Evolutionary conservation across 2,113 vertebrate genomes (phyloP).

Genomic region (Picathartes gymnocephalus): DNA sequence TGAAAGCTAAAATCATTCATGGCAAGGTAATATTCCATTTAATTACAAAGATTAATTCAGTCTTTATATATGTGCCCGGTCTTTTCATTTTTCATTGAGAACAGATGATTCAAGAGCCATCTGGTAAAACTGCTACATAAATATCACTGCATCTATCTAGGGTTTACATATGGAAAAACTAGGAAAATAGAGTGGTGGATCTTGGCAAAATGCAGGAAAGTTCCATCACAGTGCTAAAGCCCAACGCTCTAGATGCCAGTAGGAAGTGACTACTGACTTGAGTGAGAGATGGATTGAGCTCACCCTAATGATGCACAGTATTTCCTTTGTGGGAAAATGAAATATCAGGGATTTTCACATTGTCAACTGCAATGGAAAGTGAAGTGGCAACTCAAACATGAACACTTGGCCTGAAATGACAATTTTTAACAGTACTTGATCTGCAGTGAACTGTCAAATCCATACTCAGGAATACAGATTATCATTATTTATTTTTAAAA

Average conservation of each 20-base stretch:
- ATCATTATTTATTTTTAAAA: neutral
- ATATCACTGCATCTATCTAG: conserved; percentile 50
- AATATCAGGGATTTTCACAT: neutral
- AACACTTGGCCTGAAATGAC: neutral
- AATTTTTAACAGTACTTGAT: neutral
- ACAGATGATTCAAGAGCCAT: conserved; percentile 66
- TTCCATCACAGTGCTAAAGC: neutral
- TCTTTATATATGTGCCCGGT: conserved; percentile 56
- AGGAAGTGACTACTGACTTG: neutral
- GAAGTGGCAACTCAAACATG: neutral
- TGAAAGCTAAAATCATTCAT: conserved; percentile 74
- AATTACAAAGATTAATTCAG: conserved; percentile 78
- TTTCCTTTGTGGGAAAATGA: neutral
- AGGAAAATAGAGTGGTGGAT: neutral
- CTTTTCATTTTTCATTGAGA: conserved; percentile 72
- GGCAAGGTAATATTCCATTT: conserved; percentile 69
- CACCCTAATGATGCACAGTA: neutral
- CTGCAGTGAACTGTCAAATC: neutral
- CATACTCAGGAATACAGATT: neutral
- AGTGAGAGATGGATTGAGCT: neutral
- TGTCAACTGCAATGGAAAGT: neutral
- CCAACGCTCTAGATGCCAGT: neutral
- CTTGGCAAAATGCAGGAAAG: neutral
- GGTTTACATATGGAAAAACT: neutral
- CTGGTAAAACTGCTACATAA: conserved; percentile 58